A percentile compares a stretch with the other conserved stretches of the same genome.
These are phyloP conservation scores for Mormyrus iriodes DNA, from an alignment of 2,113 vertebrate species.

Conservation along the genomic window DNA sequence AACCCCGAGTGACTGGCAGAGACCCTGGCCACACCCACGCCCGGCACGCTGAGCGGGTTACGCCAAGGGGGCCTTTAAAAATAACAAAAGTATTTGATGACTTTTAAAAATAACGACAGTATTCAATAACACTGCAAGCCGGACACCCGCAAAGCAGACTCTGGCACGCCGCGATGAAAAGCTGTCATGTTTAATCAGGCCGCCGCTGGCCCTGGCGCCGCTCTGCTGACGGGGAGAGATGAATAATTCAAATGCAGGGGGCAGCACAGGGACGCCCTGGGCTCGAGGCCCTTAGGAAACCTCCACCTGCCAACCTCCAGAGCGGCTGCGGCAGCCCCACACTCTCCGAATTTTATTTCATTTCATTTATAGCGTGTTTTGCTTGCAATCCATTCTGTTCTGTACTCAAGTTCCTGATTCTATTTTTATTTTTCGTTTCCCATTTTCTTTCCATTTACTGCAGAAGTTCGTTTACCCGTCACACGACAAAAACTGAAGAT, in stretches of 20 bases:
- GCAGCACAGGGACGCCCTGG: not conserved
- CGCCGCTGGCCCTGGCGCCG: conserved; percentile 28
- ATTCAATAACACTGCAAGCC: not conserved
- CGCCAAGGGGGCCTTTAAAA: not conserved
- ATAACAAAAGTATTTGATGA: not conserved
- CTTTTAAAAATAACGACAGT: not conserved
- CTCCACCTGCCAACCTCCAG: not conserved
- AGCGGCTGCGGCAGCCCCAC: not conserved
- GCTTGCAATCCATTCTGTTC: not conserved
- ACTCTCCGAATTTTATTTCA: not conserved
- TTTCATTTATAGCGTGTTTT: not conserved
- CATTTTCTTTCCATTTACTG: not conserved
- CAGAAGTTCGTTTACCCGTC: not conserved
- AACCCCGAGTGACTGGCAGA: not conserved
- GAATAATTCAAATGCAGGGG: conserved; percentile 26
- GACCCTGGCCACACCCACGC: not conserved
- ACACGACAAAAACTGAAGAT: not conserved
- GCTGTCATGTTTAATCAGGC: conserved; percentile 40
- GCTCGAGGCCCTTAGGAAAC: not conserved
- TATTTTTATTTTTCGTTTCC: not conserved
- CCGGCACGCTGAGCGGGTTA: not conserved
- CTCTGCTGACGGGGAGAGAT: conserved; percentile 32
- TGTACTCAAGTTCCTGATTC: not conserved
- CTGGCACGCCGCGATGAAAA: conserved; percentile 23
- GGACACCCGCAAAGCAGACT: conserved; percentile 13